These are phyloP conservation scores for Alectoris magna DNA, from an alignment of 2,797 vertebrate species.

Conservation along the genomic window DNA sequence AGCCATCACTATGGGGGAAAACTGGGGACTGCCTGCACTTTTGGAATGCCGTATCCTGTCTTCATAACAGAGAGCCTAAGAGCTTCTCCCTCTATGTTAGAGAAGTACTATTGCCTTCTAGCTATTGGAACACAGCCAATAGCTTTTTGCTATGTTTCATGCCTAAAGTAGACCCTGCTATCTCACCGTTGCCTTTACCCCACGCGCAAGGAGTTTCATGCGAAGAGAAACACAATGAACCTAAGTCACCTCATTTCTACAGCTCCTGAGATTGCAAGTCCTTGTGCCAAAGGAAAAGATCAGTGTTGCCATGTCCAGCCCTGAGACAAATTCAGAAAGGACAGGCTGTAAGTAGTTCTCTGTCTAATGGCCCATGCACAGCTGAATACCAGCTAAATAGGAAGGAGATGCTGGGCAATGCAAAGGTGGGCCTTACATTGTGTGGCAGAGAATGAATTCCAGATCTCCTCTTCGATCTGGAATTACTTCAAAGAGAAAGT, in stretches of 20 bases:
- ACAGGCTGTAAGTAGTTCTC: not conserved
- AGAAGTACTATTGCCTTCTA: not conserved
- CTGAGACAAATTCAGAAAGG: not conserved
- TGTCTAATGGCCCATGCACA: not conserved
- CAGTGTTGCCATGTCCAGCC: not conserved
- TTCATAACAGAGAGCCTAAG: not conserved
- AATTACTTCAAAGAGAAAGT: not conserved
- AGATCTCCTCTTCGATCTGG: not conserved
- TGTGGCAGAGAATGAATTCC: not conserved
- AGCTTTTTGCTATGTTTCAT: not conserved
- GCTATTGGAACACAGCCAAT: not conserved
- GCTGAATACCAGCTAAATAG: not conserved
- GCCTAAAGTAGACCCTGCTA: not conserved
- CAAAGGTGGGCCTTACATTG: not conserved
- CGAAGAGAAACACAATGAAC: not conserved
- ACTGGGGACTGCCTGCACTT: rapidly evolving
- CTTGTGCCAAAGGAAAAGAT: not conserved
- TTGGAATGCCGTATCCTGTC: not conserved
- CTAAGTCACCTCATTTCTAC: not conserved
- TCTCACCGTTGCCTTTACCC: not conserved
- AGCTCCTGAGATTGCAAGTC: not conserved
- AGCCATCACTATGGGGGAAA: not conserved
- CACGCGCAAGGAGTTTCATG: rapidly evolving
- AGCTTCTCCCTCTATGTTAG: not conserved
- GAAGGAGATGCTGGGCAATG: not conserved